Conservation (phyloP, 1,140 invertebrate species). For the Steinernema khuongi region DNA sequence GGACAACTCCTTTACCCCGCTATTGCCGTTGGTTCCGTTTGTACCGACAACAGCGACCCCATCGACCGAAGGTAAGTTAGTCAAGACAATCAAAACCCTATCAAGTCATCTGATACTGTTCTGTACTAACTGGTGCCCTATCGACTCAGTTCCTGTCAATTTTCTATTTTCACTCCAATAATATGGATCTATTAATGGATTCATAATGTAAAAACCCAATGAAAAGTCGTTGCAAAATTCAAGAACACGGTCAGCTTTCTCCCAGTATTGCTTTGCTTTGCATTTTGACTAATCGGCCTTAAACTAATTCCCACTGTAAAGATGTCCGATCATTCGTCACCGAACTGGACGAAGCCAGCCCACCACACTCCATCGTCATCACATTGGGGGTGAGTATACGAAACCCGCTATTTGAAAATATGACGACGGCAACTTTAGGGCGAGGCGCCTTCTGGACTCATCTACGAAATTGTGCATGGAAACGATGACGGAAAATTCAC, state of each 20-base stretch:
- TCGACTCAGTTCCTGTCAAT: too few relatives aligned
- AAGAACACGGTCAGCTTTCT: too few relatives aligned
- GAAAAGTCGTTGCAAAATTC: too few relatives aligned
- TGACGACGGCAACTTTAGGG: conserved; percentile 37
- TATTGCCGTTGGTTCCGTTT: conserved; percentile 22
- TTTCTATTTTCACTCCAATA: too few relatives aligned
- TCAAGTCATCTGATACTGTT: too few relatives aligned
- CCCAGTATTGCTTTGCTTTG: too few relatives aligned
- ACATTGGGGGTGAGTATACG: conserved; percentile 38
- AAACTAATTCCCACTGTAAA: neutral
- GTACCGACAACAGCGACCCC: conserved; percentile 21
- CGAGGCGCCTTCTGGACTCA: conserved; percentile 31
- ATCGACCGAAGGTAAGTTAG: neutral
- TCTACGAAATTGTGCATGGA: conserved; percentile 49
- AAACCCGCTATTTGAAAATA: neutral
- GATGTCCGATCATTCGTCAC: conserved; percentile 49
- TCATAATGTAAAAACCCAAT: too few relatives aligned
- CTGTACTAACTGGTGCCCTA: too few relatives aligned
- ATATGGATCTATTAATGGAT: too few relatives aligned
- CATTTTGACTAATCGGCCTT: too few relatives aligned
- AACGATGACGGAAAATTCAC: conserved; percentile 52
- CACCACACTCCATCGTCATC: conserved; percentile 48
- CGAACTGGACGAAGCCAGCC: conserved; percentile 51
- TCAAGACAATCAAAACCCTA: too few relatives aligned
- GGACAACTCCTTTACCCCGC: neutral